Evolutionary conservation across 1,140 invertebrate genomes (phyloP).

Genomic region (Calycopis cecrops): DNA sequence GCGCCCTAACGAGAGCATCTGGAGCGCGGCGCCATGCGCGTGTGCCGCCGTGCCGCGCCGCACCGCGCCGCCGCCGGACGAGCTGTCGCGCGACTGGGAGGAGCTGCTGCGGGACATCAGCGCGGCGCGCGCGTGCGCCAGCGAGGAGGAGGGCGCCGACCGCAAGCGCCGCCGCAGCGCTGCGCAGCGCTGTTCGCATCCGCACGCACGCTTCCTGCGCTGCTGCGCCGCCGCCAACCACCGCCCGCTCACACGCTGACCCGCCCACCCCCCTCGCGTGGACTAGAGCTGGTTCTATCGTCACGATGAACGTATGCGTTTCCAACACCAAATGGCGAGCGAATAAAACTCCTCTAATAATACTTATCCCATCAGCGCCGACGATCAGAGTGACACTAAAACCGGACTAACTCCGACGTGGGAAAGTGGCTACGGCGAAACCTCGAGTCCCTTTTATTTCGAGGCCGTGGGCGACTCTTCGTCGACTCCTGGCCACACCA

Average conservation of each 20-base stretch:
- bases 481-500: too few relatives aligned
- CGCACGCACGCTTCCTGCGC: slow-evolving; percentile 58
- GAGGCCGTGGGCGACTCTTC: too few relatives aligned
- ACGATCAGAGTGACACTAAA: too few relatives aligned
- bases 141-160: slow-evolving; percentile 36
- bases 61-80: slow-evolving; percentile 32
- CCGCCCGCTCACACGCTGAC: slow-evolving; percentile 69
- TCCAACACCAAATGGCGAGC: too few relatives aligned
- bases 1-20: slow-evolving; percentile 41
- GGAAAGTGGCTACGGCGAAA: too few relatives aligned
- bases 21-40: slow-evolving; percentile 33
- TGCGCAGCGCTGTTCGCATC: slow-evolving; percentile 52
- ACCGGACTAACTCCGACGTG: too few relatives aligned
- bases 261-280: neutral
- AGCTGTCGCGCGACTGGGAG: slow-evolving; percentile 66
- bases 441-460: too few relatives aligned
- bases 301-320: too few relatives aligned
- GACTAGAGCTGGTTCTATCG: too few relatives aligned
- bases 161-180: slow-evolving; percentile 66
- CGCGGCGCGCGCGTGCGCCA: slow-evolving; percentile 54
- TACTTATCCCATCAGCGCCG: too few relatives aligned
- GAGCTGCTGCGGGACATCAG: slow-evolving; percentile 70
- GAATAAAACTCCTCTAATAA: too few relatives aligned
- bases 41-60: slow-evolving; percentile 24
- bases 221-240: slow-evolving; percentile 50